phyloP scores from a whole-genome alignment of 2,797 vertebrate species.

The Falco biarmicus region DNA sequence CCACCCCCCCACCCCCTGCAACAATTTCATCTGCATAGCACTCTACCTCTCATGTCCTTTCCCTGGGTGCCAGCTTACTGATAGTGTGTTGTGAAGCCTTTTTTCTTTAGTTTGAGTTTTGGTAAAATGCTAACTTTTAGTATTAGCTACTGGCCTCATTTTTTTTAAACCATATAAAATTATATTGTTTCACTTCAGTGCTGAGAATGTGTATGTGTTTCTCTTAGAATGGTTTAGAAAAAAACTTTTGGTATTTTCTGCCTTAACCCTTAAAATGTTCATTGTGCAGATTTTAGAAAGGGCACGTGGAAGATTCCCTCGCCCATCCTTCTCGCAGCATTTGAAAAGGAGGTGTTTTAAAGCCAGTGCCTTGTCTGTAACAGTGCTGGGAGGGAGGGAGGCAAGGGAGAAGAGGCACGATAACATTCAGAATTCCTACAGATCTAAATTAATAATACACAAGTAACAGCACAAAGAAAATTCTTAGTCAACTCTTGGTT shows the following conservation, averaged over 20 bases:
- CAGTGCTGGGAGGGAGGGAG: background rate
- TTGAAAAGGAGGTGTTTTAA: background rate
- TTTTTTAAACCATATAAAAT: constrained; percentile 61
- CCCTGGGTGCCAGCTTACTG: background rate
- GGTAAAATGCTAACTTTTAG: constrained; percentile 3
- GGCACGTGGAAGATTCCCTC: background rate
- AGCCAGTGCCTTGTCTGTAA: background rate
- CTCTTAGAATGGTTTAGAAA: background rate
- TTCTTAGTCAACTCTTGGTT: background rate
- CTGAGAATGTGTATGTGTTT: constrained; percentile 46
- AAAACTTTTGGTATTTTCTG: constrained; percentile 19
- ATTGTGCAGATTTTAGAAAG: background rate
- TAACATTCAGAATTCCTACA: background rate
- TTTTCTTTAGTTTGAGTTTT: background rate
- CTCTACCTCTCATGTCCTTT: background rate
- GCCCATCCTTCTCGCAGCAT: background rate
- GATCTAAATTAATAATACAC: background rate
- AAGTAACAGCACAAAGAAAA: background rate
- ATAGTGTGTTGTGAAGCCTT: background rate
- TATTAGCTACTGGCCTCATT: constrained; percentile 17
- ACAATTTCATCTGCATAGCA: background rate
- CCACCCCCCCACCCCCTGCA: background rate
- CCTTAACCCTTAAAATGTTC: constrained; percentile 25
- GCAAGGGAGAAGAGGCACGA: background rate
- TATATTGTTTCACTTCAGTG: constrained; percentile 7